Evolutionary conservation across 2,113 vertebrate species (phyloP), one percentile per base, ranked within the genome.

Genomic region (Globicephala melas): DNA sequence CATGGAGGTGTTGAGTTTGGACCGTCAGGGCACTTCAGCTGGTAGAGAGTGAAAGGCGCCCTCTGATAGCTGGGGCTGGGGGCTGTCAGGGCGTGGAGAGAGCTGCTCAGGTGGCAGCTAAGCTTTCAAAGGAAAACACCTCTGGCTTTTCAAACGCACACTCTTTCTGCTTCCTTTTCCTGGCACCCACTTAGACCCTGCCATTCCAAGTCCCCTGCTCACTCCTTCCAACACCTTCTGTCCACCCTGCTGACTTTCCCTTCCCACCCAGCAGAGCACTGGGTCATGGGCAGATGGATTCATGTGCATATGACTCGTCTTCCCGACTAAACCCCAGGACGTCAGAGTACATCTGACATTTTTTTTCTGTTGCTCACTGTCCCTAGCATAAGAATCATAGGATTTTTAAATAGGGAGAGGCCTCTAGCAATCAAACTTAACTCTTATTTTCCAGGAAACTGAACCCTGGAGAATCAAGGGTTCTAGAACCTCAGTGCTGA

Each of bases 131-230:
- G 58, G n/a, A 70, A 93, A 93, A 89, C 58, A 60, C 36, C 60
- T 96, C 87, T 62, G 68, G 60, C 87, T 96, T 89, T 96, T 85
- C 86, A 77, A 91, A 76, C n/a, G 60, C 12, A 31, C 0, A 6
- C 25, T 50, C 63, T 91, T 95, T 94, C 95, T 97, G 89, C 55
- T 94, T 89, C 60, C 71, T 95, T 74, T 96, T 76, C 84, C 31
- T 67, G 60, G 76, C 88, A 96, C 91, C 91, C 55, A 87, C 96
- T 96, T 89, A 92, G 83, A 83, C 7, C 8, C 62, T 91, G 31
- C 87, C 38, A 13, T 47, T 79, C 79, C 23, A 38, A 85, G 77
- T 15, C 33, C 89, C 28, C 71, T 73, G 33, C 6, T 74, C 41
- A 74, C 55, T 53, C 11, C 60, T 96, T 47, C 58, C 5, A 67